phyloP scores from a whole-genome alignment of 2,113 vertebrate species.

The Odocoileus hemionus region DNA sequence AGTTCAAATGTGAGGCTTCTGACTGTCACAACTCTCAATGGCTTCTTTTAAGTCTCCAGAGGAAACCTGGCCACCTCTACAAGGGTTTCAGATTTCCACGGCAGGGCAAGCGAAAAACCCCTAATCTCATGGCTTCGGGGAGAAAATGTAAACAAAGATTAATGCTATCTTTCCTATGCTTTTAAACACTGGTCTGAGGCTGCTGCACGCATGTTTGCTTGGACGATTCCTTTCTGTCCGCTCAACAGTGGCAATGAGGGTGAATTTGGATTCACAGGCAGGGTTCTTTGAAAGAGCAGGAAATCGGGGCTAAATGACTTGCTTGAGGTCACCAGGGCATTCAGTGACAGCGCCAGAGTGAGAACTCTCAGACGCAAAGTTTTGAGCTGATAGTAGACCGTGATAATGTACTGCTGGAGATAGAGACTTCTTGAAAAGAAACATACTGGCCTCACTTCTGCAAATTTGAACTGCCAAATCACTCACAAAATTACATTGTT shows the following conservation, averaged over 20 bases:
- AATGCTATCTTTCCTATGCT: background rate
- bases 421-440: background rate
- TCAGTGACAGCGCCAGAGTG: background rate
- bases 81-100: conserved; percentile 35
- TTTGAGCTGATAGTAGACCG: background rate
- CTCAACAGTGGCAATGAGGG: background rate
- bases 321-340: conserved; percentile 23
- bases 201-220: fast-evolving
- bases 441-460: background rate
- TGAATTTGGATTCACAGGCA: background rate
- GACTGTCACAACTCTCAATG: conserved; percentile 28
- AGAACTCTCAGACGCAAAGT: background rate
- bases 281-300: background rate
- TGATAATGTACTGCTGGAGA: background rate
- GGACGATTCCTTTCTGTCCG: background rate
- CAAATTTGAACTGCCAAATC: background rate
- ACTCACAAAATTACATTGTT: background rate
- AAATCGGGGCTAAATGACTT: background rate
- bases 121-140: background rate
- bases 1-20: conserved; percentile 57
- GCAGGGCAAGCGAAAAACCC: background rate
- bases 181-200: background rate
- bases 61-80: conserved; percentile 12
- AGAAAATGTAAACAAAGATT: conserved; percentile 22
- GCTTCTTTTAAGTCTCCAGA: conserved; percentile 48